Base-by-base conservation (phyloP, 2,888 invertebrate species). In the Lysandra coridon region DNA sequence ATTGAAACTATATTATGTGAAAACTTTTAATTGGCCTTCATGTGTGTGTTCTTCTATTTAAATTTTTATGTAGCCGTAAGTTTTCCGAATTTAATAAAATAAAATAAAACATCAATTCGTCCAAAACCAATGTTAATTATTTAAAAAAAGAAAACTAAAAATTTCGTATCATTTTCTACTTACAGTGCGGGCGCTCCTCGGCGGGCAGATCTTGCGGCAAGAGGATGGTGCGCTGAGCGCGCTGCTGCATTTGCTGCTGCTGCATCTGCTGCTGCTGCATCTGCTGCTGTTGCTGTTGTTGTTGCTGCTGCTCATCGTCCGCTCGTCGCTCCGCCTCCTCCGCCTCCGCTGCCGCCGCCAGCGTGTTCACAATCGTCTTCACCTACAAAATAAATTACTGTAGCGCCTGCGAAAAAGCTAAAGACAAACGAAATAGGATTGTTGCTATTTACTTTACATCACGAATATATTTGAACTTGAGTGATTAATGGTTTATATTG, bases 131-230 rank as follows among this genome's bases (percentile, higher is more conserved):
- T 10, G 10, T 10, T 44, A 6, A 44, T 44, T 44, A 44, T 7
- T 0, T 7, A 0, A 33, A 33, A 33, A 33, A 33, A 33, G 2
- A 1, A 33, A 33, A 33, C 5, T 40, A 40, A 40, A 40, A 6
- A 7, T 44, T 44, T 44, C 44, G 7, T 44, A 7, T 44, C 1
- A 14, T 30, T 14, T n/a, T 73, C 12, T 53, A 96, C 97, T 96
- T 89, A 97, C 97, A 97, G 86, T 97, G 97, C 82, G 97, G 97
- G 90, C 97, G 96, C 88, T 95, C 95, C 82, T 96, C 96, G 84
- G 96, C 95, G 78, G 95, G 94, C 86, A 95, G 91, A 49, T 95
- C 95, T 86, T 96, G 95, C 79, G 96, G 96, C 90, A 94, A 92
- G 88, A 96, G 92, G 89, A 95, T 92, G 80, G 91, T 95, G 91